A percentile compares a stretch with the other conserved stretches of the same genome.
Evolutionary conservation across 92 coral and sea anemone species (phyloP).

Genomic region (Porites divaricata): DNA sequence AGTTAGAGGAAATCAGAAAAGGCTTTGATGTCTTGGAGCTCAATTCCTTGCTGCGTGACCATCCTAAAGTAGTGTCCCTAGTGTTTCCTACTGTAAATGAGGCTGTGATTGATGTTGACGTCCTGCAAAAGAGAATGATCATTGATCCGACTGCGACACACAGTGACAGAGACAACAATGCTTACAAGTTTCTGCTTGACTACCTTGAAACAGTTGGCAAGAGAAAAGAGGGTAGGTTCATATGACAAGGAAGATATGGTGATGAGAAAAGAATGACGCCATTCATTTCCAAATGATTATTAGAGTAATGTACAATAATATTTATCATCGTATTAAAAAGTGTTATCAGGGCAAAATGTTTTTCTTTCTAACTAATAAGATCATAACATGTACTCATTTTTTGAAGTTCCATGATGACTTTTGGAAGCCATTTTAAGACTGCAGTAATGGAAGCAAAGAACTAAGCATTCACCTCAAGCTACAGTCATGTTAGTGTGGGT

Average conservation of each 20-base stretch:
- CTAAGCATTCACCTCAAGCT: background rate
- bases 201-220: slow-evolving; percentile 41
- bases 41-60: slow-evolving; percentile 12
- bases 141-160: slow-evolving; percentile 21
- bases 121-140: slow-evolving; percentile 12
- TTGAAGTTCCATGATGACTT: too few species aligned
- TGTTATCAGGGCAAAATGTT: too few species aligned
- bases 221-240: slow-evolving; percentile 36
- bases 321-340: too few species aligned
- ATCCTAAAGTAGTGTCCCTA: slow-evolving; percentile 39
- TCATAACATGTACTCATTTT: too few species aligned
- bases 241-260: background rate
- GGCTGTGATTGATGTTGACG: slow-evolving; percentile 40
- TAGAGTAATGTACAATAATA: background rate
- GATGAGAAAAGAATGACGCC: background rate
- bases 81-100: slow-evolving; percentile 45
- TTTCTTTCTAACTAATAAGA: too few species aligned
- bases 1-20: slow-evolving; percentile 42
- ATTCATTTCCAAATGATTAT: background rate
- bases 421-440: too few species aligned
- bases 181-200: slow-evolving; percentile 38
- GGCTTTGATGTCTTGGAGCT: slow-evolving; percentile 40
- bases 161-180: slow-evolving; percentile 24
- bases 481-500: background rate
- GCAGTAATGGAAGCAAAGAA: too few species aligned